Evolutionary conservation across 2,797 vertebrate species (phyloP).

Genomic region (Falco naumanni): DNA sequence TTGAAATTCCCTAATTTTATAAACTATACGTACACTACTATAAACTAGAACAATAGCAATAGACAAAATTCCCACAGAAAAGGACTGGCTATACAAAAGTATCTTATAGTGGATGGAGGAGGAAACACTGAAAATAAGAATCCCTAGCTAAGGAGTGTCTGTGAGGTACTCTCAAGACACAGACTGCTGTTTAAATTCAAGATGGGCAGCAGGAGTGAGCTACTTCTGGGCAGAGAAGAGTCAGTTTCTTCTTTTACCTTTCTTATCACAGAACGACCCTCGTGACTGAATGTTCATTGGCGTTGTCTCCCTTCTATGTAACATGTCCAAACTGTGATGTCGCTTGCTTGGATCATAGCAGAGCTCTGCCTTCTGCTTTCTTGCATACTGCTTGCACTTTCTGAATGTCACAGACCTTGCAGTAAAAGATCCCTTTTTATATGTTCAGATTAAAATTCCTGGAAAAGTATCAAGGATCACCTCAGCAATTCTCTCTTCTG

Average conservation of each 20-base stretch:
- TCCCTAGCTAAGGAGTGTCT: neutral
- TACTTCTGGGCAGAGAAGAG: neutral
- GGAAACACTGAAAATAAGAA: neutral
- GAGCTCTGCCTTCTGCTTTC: neutral
- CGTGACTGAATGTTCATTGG: neutral
- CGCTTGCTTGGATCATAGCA: neutral
- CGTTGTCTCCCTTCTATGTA: neutral
- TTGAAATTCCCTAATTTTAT: neutral
- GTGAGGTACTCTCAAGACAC: neutral
- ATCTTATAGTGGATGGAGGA: neutral
- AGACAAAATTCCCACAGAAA: neutral
- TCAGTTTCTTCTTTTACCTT: neutral
- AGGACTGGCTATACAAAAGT: neutral
- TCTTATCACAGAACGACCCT: neutral
- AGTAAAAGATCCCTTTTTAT: neutral
- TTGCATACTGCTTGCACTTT: neutral
- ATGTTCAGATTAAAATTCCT: neutral
- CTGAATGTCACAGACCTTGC: neutral
- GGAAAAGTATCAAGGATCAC: neutral
- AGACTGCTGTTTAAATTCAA: neutral
- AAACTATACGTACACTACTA: neutral
- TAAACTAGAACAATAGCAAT: neutral
- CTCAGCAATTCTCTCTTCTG: neutral
- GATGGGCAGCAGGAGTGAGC: neutral
- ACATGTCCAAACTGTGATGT: fast-evolving